Evolutionary conservation across 2,888 invertebrate species (phyloP), one percentile per base, ranked within the genome.

Genomic region (Pherbina coryleti): DNA sequence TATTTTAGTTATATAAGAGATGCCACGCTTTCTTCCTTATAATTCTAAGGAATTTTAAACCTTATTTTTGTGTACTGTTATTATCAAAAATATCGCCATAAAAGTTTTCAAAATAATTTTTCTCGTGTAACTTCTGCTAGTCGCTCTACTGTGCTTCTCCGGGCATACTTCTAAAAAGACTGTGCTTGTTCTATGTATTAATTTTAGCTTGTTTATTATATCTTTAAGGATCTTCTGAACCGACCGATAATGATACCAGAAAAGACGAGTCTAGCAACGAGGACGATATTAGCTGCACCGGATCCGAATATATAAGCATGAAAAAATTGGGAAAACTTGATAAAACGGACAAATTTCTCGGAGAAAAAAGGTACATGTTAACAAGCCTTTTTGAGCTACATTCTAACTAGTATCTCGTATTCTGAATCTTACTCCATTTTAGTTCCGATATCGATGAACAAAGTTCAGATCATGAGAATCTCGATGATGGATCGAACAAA

Each of bases 371-470:
- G 82, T 83, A 79, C 60, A 49, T n/a, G 7, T 28, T 49, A 14
- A n/a, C n/a, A n/a, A n/a, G n/a, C n/a, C n/a, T n/a, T n/a, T n/a
- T n/a, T n/a, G n/a, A n/a, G n/a, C 25, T n/a, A 19, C 28, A 25
- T 44, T 1, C 1, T 49, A 2, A 4, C 2, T 37, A 8, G 0
- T 55, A 14, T 62, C 19, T 72, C 44, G 7, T 5, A 14, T 22
- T n/a, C 9, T 4, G 2, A 73, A 28, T 25, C 11, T 17, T 8
- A 51, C 8, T 28, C 25, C 11, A n/a, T 8, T 49, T 78, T 55
- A 86, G 84, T 72, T 85, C 86, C 11, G 88, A 88, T 72, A 85
- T 85, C 75, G 89, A 88, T 79, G 89, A 81, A 22, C 84, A 84
- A 25, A 84, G 85, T 19, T 88, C 89, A n/a, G 88, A 87, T 25